These are phyloP conservation scores for Leptinotarsa tumamoca DNA, from an alignment of 2,888 invertebrate species.

Conservation along the genomic window DNA sequence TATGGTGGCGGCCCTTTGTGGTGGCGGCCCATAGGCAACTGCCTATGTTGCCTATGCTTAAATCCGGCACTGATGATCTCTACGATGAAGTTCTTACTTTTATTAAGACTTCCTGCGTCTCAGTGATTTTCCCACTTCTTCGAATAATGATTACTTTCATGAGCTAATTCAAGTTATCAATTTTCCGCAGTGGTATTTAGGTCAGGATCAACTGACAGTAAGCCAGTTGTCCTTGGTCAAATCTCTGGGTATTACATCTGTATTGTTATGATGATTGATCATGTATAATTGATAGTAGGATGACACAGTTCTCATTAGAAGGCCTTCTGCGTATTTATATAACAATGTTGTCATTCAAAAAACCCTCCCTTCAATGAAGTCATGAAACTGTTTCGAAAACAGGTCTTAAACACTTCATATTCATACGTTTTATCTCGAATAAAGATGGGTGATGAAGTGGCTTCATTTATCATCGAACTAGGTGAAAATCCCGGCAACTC, in stretches of 20 bases:
- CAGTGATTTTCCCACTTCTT: too few relatives aligned
- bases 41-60: too few relatives aligned
- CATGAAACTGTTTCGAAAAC: slow-evolving; percentile 51
- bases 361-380: slow-evolving; percentile 49
- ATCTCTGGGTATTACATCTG: slow-evolving; percentile 31
- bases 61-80: too few relatives aligned
- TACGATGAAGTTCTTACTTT: too few relatives aligned
- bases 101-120: too few relatives aligned
- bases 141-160: neutral
- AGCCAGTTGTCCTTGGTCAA: slow-evolving; percentile 27
- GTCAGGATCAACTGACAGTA: neutral
- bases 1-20: too few relatives aligned
- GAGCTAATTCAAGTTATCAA: neutral
- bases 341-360: slow-evolving; percentile 46
- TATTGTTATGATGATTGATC: slow-evolving; percentile 41
- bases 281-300: slow-evolving; percentile 25
- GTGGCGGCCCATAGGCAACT: too few relatives aligned
- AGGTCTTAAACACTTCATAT: slow-evolving; percentile 55
- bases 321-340: slow-evolving; percentile 14
- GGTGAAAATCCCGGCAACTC: slow-evolving; percentile 49
- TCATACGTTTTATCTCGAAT: slow-evolving; percentile 55
- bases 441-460: slow-evolving; percentile 59
- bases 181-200: neutral
- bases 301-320: slow-evolving; percentile 19
- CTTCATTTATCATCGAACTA: slow-evolving; percentile 60